Conservation (phyloP, 2,797 vertebrate species). For the Myoxocephalus aenaeus region DNA sequence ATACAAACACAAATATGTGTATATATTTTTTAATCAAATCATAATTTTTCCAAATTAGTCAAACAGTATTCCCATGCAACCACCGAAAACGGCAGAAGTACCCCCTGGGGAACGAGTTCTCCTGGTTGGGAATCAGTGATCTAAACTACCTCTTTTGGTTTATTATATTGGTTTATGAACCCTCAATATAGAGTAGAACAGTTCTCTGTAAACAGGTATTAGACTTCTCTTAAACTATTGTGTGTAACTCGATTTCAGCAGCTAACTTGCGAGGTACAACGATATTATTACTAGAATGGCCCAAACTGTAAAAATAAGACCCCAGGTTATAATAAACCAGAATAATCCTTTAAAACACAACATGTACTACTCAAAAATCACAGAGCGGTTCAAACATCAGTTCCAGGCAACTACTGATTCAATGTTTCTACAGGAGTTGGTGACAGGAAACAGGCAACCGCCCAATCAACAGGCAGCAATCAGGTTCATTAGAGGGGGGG, state of each 20-base stretch:
- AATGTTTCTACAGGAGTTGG: constrained; percentile 32
- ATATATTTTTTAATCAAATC: neutral
- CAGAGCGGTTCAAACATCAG: constrained; percentile 27
- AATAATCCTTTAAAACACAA: neutral
- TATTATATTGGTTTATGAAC: neutral
- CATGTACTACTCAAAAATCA: neutral
- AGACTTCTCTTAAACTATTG: neutral
- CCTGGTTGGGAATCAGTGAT: neutral
- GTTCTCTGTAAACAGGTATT: neutral
- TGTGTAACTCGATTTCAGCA: neutral
- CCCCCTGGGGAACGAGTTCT: neutral
- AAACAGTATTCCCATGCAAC: neutral
- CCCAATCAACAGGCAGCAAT: constrained; percentile 79
- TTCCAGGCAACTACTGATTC: constrained; percentile 77
- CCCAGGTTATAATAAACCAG: constrained; percentile 17
- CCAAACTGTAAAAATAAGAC: constrained; percentile 7
- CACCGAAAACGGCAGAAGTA: neutral
- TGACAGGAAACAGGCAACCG: constrained; percentile 50
- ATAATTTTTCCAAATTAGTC: neutral
- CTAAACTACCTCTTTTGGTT: neutral
- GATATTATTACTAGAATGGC: neutral
- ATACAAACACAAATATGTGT: neutral
- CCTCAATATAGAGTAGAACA: neutral
- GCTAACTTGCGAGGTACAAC: neutral
- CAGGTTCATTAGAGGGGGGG: constrained; percentile 61